phyloP scores from a whole-genome alignment of 2,797 vertebrate genomes.

The Sphenodon punctatus region DNA sequence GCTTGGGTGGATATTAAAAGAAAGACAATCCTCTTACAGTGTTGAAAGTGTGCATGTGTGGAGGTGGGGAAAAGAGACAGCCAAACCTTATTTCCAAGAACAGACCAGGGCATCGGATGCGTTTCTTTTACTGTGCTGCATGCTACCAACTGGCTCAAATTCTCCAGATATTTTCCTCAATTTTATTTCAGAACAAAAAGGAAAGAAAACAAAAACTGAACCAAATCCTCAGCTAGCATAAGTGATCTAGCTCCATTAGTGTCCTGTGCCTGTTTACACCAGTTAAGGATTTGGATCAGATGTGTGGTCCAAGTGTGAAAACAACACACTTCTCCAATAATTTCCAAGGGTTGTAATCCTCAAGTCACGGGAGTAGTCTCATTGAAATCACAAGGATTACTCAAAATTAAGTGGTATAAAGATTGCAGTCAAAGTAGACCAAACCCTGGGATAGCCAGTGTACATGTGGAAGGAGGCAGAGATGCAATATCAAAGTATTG shows the following conservation, averaged over 20 bases:
- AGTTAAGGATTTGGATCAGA: neutral
- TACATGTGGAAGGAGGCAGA: neutral
- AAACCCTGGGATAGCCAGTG: neutral
- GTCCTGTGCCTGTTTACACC: neutral
- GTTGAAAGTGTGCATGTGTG: conserved; percentile 35
- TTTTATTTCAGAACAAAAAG: neutral
- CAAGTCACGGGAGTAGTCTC: no score
- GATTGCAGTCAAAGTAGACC: no score
- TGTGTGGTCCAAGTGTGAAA: no score
- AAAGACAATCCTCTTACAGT: conserved; percentile 87
- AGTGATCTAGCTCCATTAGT: neutral
- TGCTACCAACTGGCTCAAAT: neutral
- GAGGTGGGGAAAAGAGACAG: conserved; percentile 22
- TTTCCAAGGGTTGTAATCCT: no score
- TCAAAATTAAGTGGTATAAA: no score
- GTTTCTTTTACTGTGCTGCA: neutral
- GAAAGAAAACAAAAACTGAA: neutral
- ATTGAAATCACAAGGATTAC: no score
- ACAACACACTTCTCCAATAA: neutral
- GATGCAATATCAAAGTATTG: no score
- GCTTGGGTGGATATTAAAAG: conserved; percentile 83
- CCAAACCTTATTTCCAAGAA: neutral
- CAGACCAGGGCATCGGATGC: neutral
- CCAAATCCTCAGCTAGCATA: neutral
- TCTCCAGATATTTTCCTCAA: neutral